phyloP scores from a whole-genome alignment of 2,113 vertebrate genomes.

The Mormyrus lacerda region DNA sequence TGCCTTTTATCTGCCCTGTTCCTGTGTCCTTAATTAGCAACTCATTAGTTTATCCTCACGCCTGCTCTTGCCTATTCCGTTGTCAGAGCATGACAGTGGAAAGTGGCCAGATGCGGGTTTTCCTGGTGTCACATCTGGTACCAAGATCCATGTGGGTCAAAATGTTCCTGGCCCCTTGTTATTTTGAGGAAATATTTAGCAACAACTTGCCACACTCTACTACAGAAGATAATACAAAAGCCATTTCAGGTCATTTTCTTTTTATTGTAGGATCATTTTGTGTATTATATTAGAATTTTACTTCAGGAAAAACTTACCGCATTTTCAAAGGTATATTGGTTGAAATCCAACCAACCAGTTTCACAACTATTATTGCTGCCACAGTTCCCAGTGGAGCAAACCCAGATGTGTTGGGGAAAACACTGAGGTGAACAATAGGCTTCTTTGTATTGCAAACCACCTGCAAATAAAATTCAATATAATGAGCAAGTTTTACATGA shows the following conservation, averaged over 20 bases:
- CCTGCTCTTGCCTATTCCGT: too few species aligned
- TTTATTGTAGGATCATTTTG: background rate
- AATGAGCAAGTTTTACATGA: background rate
- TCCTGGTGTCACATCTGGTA: slow-evolving; percentile 50
- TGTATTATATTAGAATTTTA: background rate
- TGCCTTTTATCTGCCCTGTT: too few species aligned
- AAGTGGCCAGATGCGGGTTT: slow-evolving; percentile 51
- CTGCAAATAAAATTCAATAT: background rate
- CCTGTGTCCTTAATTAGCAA: too few species aligned
- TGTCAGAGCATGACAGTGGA: slow-evolving; percentile 4
- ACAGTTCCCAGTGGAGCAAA: background rate
- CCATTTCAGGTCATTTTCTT: background rate
- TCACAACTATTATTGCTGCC: background rate
- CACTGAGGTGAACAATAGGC: background rate
- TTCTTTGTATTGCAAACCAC: background rate
- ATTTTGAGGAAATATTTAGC: slow-evolving; percentile 12
- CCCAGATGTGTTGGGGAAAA: background rate
- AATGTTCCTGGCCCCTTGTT: slow-evolving; percentile 14
- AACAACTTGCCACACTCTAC: slow-evolving; percentile 21
- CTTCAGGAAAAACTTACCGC: slow-evolving; percentile 28
- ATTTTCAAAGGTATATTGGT: slow-evolving; percentile 47
- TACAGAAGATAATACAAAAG: background rate
- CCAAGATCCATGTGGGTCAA: slow-evolving; percentile 53
- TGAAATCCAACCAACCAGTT: background rate
- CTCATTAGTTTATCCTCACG: too few species aligned